Conservation (phyloP, 2,888 invertebrate genomes). For the Druceiella hillmani region DNA sequence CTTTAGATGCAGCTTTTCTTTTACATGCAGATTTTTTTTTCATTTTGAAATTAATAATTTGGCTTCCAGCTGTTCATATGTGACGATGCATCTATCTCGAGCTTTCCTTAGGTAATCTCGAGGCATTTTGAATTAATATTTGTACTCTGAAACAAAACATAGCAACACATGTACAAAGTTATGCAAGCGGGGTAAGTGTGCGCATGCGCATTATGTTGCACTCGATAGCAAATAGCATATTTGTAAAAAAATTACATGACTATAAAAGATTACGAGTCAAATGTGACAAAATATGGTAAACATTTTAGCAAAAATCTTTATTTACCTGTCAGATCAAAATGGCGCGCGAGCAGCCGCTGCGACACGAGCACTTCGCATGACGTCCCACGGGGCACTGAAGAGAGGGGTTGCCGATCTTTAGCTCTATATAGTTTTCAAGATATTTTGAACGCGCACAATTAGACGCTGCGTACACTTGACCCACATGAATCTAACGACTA, state of each 20-base stretch:
- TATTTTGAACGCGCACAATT: conserved; percentile 5
- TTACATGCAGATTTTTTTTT: no score
- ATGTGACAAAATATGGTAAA: conserved; percentile 3
- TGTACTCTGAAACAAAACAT: conserved; percentile 10
- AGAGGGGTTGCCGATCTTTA: conserved; percentile 9
- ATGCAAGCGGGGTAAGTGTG: no score
- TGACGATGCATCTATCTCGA: conserved; percentile 12
- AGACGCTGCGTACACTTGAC: no score
- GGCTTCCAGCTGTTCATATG: conserved; percentile 16
- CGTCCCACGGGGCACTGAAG: conserved; percentile 12
- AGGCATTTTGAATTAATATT: conserved; percentile 17
- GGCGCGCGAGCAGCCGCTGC: conserved; percentile 7
- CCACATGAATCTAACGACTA: no score
- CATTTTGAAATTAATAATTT: conserved; percentile 17
- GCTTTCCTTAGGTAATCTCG: conserved; percentile 15
- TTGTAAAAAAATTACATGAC: conserved; percentile 3
- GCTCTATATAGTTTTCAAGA: conserved; percentile 5
- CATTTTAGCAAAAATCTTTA: conserved; percentile 11
- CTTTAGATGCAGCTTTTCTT: conserved; percentile 15
- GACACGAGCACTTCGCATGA: no score
- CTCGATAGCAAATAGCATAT: conserved; percentile 6
- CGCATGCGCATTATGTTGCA: conserved; percentile 2
- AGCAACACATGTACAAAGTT: conserved; percentile 5
- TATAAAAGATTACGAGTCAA: conserved; percentile 9
- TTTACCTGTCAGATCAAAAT: conserved; percentile 4